Base-by-base conservation (phyloP, 2,113 vertebrate genomes). In the Boleophthalmus pectinirostris region DNA sequence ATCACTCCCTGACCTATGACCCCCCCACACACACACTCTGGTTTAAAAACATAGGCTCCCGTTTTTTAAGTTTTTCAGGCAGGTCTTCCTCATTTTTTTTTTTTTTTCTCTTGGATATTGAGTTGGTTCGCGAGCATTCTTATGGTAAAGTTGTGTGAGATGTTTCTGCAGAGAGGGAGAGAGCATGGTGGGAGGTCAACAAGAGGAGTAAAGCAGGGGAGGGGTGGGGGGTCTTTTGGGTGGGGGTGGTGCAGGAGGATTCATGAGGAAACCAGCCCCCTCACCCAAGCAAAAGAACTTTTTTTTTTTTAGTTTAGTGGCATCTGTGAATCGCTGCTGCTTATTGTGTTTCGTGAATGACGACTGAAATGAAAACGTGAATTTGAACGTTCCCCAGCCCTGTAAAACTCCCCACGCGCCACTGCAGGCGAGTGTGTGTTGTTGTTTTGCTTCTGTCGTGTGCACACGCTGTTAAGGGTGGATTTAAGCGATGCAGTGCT, bases 141-240 rank as follows among this genome's bases (percentile, higher is more conserved):
- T 33, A 65, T 70, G 65, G 70, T 24, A 46, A 74, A 65, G 74
- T 58, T 66, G 24, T 54, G 13, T 57, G 56, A 77, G 75, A 76
- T 81, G 76, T 74, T 68, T n/a, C n/a, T 77, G 75, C 73, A 69
- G 67, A 24, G 45, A 66, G 14, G 72, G 51, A 71, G 65, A 69
- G 58, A 69, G 68, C 70, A 53, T 77, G 57, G 77, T 68, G 72
- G 68, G 53, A 74, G 78, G 60, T 84, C 70, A 81, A 71, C 35
- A 33, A 14, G 75, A 72, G 75, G 33, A 64, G 68, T 65, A 21
- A 49, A 38, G 60, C 24, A 61, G 67, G 23, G 56, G 72, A 20
- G 46, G 75, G 38, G 69, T 1, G 8, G 61, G 18, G 35, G 21
- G 46, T 43, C 66, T 33, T 47, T 43, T 38, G 51, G n/a, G 47